Percentiles rank a stretch among this genome's conserved stretches.
Conservation (phyloP, 2,888 invertebrate species). For the Drosophila quasianomalipes region DNA sequence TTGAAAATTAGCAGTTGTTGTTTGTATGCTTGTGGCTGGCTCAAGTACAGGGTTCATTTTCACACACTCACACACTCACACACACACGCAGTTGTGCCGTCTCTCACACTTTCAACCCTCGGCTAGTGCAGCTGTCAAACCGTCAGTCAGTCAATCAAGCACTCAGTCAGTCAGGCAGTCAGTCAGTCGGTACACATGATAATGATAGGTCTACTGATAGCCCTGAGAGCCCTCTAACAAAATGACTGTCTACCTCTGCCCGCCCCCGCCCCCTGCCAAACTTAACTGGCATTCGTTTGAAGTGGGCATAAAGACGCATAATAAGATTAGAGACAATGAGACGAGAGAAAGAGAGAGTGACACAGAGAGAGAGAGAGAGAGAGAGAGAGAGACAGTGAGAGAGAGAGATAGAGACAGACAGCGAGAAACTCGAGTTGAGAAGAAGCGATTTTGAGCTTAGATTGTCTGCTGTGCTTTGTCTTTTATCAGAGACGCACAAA, state of each 20-base stretch:
- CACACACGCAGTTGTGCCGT: slow-evolving; percentile 11
- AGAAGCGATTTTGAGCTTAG: slow-evolving; percentile 41
- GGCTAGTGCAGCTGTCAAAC: slow-evolving; percentile 45
- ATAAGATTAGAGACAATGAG: slow-evolving; percentile 59
- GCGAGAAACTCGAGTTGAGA: slow-evolving; percentile 11
- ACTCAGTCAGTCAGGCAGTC: slow-evolving; percentile 46
- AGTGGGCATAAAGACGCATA: slow-evolving; percentile 67
- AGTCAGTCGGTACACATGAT: slow-evolving; percentile 54
- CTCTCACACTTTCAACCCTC: slow-evolving; percentile 24
- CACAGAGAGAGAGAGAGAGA: not conserved
- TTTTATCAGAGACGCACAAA: slow-evolving; percentile 4
- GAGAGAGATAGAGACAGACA: not conserved
- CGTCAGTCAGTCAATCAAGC: slow-evolving; percentile 40
- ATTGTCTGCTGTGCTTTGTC: slow-evolving; percentile 51
- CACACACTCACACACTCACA: not conserved
- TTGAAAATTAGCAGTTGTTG: not conserved
- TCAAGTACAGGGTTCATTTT: not conserved
- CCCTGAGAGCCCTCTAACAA: slow-evolving; percentile 29
- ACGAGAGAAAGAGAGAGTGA: not conserved
- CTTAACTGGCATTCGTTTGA: slow-evolving; percentile 60
- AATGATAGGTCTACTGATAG: slow-evolving; percentile 53
- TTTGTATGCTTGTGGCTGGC: not conserved
- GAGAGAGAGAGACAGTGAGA: not conserved
- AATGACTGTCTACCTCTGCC: slow-evolving; percentile 26
- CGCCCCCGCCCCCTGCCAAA: slow-evolving; percentile 5